phyloP scores from a whole-genome alignment of 2,797 vertebrate genomes.

The Macroramphosus scolopax region DNA sequence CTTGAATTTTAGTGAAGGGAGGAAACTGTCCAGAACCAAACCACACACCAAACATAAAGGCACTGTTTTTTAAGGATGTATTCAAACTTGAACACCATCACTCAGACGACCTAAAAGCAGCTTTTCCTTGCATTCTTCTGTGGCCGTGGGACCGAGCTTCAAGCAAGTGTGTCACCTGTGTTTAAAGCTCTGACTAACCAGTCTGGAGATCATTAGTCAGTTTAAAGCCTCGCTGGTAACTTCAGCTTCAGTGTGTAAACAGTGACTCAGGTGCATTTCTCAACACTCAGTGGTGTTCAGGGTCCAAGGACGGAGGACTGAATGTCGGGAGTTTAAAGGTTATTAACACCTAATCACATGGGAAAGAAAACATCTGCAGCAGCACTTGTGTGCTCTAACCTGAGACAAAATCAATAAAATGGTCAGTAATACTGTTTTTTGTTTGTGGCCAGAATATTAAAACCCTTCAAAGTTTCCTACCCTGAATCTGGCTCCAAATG shows the following conservation, averaged over 20 bases:
- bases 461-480: no score
- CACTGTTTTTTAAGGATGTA: no score
- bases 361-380: constrained; percentile 6
- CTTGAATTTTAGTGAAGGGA: no score
- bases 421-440: no score
- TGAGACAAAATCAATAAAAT: no score
- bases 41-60: no score
- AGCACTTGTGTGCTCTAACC: no score
- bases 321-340: constrained; percentile 12
- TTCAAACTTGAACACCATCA: no score
- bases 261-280: constrained; percentile 38
- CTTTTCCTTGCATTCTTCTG: constrained; percentile 32
- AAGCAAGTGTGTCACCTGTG: constrained; percentile 49
- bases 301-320: constrained; percentile 47
- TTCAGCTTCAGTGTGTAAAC: constrained; percentile 41
- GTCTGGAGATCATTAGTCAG: constrained; percentile 30
- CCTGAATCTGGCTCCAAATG: no score
- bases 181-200: constrained; percentile 31
- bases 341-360: constrained; percentile 29
- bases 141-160: constrained; percentile 8
- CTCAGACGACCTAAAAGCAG: neutral
- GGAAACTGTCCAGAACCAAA: no score
- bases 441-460: no score
- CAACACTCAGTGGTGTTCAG: constrained; percentile 46
- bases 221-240: constrained; percentile 9